Base-by-base conservation (phyloP, 2,797 vertebrate genomes). In the Pseudocheirus occidentalis region DNA sequence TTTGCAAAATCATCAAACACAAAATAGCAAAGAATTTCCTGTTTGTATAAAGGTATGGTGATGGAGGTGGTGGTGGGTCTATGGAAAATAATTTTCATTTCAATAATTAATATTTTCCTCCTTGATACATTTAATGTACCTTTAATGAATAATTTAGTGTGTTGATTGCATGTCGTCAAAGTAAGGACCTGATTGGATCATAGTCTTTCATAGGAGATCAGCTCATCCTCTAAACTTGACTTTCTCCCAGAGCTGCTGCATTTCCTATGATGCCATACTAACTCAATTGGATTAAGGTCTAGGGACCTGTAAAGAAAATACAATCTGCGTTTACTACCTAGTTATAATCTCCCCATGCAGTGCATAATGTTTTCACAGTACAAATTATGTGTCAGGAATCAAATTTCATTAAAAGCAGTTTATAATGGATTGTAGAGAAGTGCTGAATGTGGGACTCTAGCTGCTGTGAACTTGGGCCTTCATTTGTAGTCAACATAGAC, bases 291-390 rank as follows among this genome's bases (percentile, higher is more conserved):
- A 95, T 96, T 95, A 91, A 93, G 53, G 55, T 56, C 92, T 66
- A 4, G 95, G 94, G 94, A 94, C n/a, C 40, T 73, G 57, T 95
- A 96, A 96, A 95, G 89, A 96, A 95, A 95, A 97, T 87, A 89
- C 34, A 96, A 27, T 95, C 28, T 55, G 34, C 55, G 55, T 81
- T 96, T 94, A 94, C 95, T 73, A 66, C 57, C 92, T 91, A 73
- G 57, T 94, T 93, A 58, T 90, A 66, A 90, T 92, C 81, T 97
- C 66, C 27, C 81, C 92, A 34, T 95, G 40, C 5, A 81, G 52
- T 93, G 5, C 13, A 46, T 55, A 93, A 90, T 58, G 53, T 53
- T 95, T 94, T 81, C 40, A 27, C 31, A 10, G 1, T 55, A 93
- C 9, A 27, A 93, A 91, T 57, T 94, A 81, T 92, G 11, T 54